phyloP scores from a whole-genome alignment of 2,797 vertebrate species.

The Poeciliopsis turneri region DNA sequence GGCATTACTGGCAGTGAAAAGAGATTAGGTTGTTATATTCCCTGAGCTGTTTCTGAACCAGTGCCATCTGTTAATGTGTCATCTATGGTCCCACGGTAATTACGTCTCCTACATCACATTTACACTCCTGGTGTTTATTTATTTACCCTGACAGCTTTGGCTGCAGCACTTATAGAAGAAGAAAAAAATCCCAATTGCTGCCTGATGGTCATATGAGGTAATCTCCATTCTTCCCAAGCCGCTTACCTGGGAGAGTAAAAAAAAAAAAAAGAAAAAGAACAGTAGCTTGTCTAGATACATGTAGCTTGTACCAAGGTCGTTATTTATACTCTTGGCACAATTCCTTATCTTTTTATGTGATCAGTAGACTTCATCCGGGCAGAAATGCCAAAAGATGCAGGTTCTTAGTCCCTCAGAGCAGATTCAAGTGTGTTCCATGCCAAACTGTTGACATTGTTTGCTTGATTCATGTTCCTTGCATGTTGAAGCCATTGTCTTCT shows the following conservation, averaged over 20 bases:
- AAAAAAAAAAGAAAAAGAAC: no score
- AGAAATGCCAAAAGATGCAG: neutral
- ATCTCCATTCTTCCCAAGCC: neutral
- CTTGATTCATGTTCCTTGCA: neutral
- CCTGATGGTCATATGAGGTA: neutral
- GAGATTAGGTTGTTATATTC: constrained; percentile 26
- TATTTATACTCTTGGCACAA: neutral
- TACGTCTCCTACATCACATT: constrained; percentile 23
- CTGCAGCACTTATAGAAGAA: neutral
- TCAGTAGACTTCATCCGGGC: neutral
- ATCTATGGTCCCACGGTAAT: constrained; percentile 23
- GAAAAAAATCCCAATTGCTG: neutral
- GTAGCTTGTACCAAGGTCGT: neutral
- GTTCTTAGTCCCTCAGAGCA: neutral
- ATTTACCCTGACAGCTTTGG: constrained; percentile 18
- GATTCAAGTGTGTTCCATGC: neutral
- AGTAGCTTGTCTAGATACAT: neutral
- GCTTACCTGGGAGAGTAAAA: neutral
- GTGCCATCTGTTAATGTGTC: constrained; percentile 26
- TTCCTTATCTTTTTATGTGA: neutral
- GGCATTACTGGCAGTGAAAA: constrained; percentile 42
- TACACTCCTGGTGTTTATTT: constrained; percentile 23
- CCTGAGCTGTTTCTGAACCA: constrained; percentile 48
- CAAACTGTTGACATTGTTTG: neutral
- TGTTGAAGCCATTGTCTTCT: neutral